phyloP scores from a whole-genome alignment of 2,888 invertebrate species.

The Adelognathus sp. region DNA sequence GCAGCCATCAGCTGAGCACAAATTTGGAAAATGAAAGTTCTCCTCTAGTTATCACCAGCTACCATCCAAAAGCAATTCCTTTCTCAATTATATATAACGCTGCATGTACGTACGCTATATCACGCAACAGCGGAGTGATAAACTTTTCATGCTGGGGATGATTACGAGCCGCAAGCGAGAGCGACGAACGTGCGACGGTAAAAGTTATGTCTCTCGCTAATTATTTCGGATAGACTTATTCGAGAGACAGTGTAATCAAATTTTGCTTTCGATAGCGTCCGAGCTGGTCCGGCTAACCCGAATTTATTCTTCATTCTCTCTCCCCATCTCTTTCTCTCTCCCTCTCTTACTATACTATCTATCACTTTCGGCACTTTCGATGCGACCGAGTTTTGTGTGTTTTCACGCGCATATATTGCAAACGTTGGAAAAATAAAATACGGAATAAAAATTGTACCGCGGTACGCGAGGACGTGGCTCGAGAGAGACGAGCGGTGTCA shows the following conservation, averaged over 20 bases:
- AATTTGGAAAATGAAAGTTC: too few relatives aligned
- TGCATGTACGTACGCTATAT: neutral
- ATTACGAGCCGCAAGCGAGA: neutral
- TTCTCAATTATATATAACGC: too few relatives aligned
- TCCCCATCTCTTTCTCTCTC: too few relatives aligned
- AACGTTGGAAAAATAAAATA: conserved; percentile 1
- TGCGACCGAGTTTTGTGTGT: neutral
- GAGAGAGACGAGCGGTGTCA: conserved; percentile 19
- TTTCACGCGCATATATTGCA: neutral
- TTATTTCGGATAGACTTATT: conserved; percentile 16
- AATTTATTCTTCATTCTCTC: neutral
- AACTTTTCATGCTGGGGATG: neutral
- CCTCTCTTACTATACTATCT: too few relatives aligned
- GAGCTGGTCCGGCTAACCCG: conserved; percentile 15
- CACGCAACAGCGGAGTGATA: neutral
- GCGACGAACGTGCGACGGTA: neutral
- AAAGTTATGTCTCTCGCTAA: neutral
- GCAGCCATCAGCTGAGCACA: too few relatives aligned
- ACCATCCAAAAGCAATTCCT: too few relatives aligned
- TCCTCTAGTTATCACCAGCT: too few relatives aligned
- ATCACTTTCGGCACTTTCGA: neutral
- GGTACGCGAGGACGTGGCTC: neutral
- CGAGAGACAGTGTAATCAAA: conserved; percentile 11
- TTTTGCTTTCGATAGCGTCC: conserved; percentile 1
- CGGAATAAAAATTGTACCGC: conserved; percentile 11